A percentile compares a stretch with the other conserved stretches of the same genome.
Conservation (phyloP, 2,797 vertebrate species). For the Anguilla obscura region DNA sequence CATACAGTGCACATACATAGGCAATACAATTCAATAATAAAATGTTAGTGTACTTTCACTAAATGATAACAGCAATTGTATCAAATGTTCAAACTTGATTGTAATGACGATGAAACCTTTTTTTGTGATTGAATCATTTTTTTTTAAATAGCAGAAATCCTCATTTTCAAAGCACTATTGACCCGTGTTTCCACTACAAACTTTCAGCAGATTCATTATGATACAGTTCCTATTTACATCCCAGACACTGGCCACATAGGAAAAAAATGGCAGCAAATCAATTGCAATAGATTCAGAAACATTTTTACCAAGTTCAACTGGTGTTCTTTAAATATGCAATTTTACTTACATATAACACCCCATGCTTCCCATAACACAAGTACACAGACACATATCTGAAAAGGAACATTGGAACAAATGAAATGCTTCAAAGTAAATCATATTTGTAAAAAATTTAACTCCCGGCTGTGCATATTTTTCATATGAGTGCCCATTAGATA, state of each 20-base stretch:
- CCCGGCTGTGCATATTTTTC: slow-evolving; percentile 52
- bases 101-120: background rate
- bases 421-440: background rate
- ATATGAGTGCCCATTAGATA: slow-evolving; percentile 62
- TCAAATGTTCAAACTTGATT: background rate
- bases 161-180: background rate
- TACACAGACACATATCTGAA: background rate
- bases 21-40: background rate
- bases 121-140: background rate
- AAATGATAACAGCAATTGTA: slow-evolving; percentile 14
- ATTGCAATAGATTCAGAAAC: slow-evolving; percentile 31
- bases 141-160: background rate
- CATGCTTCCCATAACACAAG: background rate
- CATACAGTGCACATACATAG: background rate
- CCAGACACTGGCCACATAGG: slow-evolving; percentile 57
- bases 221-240: slow-evolving; percentile 72
- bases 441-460: slow-evolving; percentile 32
- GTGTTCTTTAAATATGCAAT: slow-evolving; percentile 18
- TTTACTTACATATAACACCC: background rate
- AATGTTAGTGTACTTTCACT: background rate
- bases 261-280: slow-evolving; percentile 54
- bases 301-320: slow-evolving; percentile 14
- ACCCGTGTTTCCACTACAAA: slow-evolving; percentile 13
- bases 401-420: background rate
- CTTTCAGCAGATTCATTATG: background rate